These are phyloP conservation scores for Mormyrus iriodes DNA, from an alignment of 2,113 vertebrate species.

Conservation along the genomic window DNA sequence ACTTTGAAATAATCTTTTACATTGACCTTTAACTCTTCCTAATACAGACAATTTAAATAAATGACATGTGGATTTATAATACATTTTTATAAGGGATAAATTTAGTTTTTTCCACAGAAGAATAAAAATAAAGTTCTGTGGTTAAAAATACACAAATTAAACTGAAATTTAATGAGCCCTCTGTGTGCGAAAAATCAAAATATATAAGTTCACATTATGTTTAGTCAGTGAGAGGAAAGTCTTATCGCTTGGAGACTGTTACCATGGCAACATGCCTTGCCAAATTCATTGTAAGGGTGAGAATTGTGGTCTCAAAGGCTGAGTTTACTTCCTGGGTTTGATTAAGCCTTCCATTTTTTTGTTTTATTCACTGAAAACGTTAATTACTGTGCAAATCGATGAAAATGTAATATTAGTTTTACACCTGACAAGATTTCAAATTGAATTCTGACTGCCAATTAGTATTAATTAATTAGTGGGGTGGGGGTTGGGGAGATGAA, in stretches of 20 bases:
- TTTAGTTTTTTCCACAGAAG: not conserved
- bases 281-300: constrained; percentile 10
- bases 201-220: constrained; percentile 19
- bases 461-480: not conserved
- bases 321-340: constrained; percentile 9
- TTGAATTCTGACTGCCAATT: constrained; percentile 12
- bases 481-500: not conserved
- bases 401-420: not conserved
- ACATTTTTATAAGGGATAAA: not conserved
- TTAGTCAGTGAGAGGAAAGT: constrained; percentile 6
- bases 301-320: not conserved
- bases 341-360: constrained; percentile 3
- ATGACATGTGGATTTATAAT: not conserved
- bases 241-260: constrained; percentile 4
- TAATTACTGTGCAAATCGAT: constrained; percentile 5
- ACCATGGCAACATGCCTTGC: constrained; percentile 18
- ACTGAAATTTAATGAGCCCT: constrained; percentile 18
- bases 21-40: not conserved
- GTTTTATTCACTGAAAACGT: not conserved
- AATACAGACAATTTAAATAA: not conserved
- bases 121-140: not conserved
- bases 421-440: constrained; percentile 2
- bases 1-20: not conserved
- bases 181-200: constrained; percentile 16
- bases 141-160: constrained; percentile 15